Conservation (phyloP, 2,888 invertebrate species). For the Crioceris asparagi region DNA sequence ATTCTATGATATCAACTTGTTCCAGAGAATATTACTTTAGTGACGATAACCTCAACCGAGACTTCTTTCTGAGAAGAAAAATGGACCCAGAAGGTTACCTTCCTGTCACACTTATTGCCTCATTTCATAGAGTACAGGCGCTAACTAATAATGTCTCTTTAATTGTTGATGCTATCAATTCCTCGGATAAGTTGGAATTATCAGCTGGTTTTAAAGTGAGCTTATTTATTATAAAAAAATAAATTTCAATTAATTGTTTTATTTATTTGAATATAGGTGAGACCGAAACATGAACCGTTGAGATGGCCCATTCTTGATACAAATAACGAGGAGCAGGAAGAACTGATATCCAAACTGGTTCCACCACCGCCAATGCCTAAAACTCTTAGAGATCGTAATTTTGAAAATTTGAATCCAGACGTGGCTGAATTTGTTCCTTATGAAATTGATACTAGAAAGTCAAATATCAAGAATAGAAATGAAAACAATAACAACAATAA, state of each 20-base stretch:
- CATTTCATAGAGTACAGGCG: constrained; percentile 87
- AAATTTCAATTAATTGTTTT: not conserved
- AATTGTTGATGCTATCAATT: constrained; percentile 74
- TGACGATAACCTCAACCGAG: constrained; percentile 86
- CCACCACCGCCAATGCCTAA: constrained; percentile 64
- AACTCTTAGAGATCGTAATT: constrained; percentile 39
- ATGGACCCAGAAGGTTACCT: constrained; percentile 93
- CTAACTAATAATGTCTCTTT: constrained; percentile 75
- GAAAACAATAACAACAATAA: constrained; percentile 6
- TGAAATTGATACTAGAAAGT: constrained; percentile 16
- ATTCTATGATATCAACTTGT: constrained; percentile 8
- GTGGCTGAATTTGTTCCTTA: constrained; percentile 75
- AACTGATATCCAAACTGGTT: constrained; percentile 49
- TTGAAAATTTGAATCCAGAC: constrained; percentile 67
- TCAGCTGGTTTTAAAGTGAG: constrained; percentile 55
- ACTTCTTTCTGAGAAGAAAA: constrained; percentile 92
- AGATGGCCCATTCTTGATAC: constrained; percentile 80
- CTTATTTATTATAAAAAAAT: constrained; percentile 2
- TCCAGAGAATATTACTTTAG: constrained; percentile 98
- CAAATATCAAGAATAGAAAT: not conserved
- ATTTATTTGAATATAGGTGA: constrained; percentile 49
- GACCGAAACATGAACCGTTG: constrained; percentile 70
- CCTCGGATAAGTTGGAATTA: constrained; percentile 79
- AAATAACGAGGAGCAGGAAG: constrained; percentile 26
- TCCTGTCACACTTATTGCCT: constrained; percentile 86